Percentiles rank a stretch among this genome's conserved stretches.
Conservation (phyloP, 2,888 invertebrate species). For the Notodonta ziczac region DNA sequence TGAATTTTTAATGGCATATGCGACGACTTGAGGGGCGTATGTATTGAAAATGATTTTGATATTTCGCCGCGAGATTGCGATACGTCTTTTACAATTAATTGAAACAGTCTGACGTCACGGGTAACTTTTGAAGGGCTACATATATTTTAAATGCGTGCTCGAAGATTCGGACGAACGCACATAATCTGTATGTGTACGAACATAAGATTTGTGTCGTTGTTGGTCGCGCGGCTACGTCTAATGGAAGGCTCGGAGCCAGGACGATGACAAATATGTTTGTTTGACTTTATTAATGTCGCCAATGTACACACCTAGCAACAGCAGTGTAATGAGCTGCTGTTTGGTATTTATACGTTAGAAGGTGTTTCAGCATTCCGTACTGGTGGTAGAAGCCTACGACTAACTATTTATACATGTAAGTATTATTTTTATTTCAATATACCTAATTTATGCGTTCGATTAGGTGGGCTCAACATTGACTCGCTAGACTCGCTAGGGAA, state of each 20-base stretch:
- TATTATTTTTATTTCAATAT: too few species aligned
- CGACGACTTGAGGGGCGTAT: background rate
- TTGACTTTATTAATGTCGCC: background rate
- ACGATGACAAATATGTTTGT: constrained; percentile 4
- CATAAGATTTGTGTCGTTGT: background rate
- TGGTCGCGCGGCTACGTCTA: background rate
- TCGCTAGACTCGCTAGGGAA: too few species aligned
- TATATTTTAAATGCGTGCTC: background rate
- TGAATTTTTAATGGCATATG: constrained; percentile 1
- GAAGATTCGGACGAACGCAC: background rate
- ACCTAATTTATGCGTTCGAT: too few species aligned
- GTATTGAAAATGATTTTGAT: constrained; percentile 4
- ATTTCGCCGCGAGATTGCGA: background rate
- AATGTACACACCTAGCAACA: background rate
- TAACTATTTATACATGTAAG: too few species aligned
- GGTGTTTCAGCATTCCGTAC: too few species aligned
- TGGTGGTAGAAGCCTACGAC: too few species aligned
- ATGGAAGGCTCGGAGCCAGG: background rate
- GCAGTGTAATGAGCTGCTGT: too few species aligned
- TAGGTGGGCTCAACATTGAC: too few species aligned
- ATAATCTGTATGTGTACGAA: background rate
- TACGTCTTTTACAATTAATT: background rate
- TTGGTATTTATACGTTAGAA: too few species aligned
- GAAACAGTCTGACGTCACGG: background rate
- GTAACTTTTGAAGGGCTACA: background rate